Percentiles rank a stretch among this genome's conserved stretches.
These are phyloP conservation scores for Rhynchotus rufescens DNA, from an alignment of 2,797 vertebrate genomes.

Conservation along the genomic window DNA sequence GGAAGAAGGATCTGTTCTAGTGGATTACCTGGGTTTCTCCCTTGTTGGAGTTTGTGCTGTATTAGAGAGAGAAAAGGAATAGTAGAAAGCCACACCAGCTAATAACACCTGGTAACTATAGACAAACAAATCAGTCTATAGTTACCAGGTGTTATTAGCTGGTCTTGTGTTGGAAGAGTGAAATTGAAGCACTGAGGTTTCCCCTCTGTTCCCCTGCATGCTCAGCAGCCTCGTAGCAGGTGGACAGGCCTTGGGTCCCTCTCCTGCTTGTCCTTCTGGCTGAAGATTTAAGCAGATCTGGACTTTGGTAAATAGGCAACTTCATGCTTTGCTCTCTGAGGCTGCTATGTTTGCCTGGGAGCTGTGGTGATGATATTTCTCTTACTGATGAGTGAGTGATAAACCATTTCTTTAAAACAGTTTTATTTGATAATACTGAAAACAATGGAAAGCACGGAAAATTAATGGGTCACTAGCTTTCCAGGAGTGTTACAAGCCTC, in stretches of 20 bases:
- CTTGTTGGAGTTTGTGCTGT: background rate
- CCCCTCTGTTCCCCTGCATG: fast-evolving
- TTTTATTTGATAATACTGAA: background rate
- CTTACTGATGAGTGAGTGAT: background rate
- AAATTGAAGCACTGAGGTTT: background rate
- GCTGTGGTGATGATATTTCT: background rate
- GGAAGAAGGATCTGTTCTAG: background rate
- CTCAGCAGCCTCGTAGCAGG: background rate
- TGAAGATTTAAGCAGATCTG: background rate
- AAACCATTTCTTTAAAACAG: background rate
- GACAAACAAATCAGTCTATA: background rate
- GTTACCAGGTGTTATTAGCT: no score
- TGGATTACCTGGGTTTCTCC: background rate
- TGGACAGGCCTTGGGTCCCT: background rate
- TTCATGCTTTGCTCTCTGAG: background rate
- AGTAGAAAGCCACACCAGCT: background rate
- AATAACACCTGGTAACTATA: background rate
- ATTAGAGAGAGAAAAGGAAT: background rate
- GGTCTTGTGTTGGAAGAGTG: background rate
- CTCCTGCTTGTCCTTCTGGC: background rate
- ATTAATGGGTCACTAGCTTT: background rate
- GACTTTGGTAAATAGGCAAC: background rate
- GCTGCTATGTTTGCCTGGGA: fast-evolving
- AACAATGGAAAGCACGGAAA: background rate
- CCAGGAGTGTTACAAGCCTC: background rate